Conservation (phyloP, 2,113 vertebrate genomes). For the Agelaius tricolor region DNA sequence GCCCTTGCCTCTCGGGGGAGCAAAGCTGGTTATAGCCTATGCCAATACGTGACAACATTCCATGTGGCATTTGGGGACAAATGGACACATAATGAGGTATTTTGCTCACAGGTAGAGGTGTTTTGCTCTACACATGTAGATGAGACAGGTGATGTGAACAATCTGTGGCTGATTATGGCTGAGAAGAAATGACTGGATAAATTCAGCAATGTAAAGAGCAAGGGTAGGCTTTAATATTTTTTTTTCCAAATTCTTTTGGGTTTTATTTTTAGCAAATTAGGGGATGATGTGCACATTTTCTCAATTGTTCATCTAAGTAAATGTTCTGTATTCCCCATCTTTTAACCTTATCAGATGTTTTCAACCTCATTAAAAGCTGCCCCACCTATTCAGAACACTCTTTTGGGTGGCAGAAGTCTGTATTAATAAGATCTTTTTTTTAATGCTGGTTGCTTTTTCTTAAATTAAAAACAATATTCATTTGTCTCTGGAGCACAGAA, state of each 20-base stretch:
- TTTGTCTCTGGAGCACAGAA: background rate
- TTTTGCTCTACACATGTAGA: background rate
- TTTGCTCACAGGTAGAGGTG: background rate
- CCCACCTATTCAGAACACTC: background rate
- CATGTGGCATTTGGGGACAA: background rate
- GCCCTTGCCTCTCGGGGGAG: background rate
- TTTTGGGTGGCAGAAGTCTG: background rate
- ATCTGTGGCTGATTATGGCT: background rate
- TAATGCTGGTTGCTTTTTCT: background rate
- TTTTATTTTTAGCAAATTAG: background rate
- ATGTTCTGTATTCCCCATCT: background rate
- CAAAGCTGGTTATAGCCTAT: background rate
- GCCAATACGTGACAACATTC: fast-evolving
- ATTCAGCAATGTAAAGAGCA: background rate
- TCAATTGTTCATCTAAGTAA: background rate
- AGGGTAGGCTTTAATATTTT: background rate
- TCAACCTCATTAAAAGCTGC: background rate
- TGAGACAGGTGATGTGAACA: background rate
- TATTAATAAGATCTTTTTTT: background rate
- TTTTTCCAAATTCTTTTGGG: background rate
- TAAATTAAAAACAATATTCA: background rate
- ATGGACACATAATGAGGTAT: fast-evolving
- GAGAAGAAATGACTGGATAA: background rate
- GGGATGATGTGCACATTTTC: background rate
- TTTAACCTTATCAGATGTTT: background rate